A percentile compares a stretch with the other conserved stretches of the same genome.
These are phyloP conservation scores for Drosophila monieri DNA, from an alignment of 2,888 invertebrate genomes.

Conservation along the genomic window DNA sequence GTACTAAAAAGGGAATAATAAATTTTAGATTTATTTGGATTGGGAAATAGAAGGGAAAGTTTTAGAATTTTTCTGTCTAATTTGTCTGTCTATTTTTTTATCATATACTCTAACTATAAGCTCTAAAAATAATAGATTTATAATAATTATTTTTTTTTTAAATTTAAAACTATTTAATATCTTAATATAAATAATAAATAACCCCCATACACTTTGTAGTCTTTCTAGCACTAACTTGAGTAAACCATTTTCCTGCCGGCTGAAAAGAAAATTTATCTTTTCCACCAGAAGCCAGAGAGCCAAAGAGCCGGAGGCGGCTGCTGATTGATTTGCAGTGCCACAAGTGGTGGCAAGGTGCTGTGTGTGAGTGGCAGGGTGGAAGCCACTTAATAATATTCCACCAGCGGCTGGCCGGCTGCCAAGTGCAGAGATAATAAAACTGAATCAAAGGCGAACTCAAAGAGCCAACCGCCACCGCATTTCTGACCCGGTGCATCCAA, in stretches of 20 bases:
- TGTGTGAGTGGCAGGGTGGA: constrained; percentile 20
- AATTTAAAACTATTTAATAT: no score
- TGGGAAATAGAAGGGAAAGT: no score
- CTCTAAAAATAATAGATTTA: no score
- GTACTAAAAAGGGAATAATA: no score
- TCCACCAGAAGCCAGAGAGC: background rate
- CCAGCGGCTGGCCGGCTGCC: constrained; percentile 58
- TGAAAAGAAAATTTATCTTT: constrained; percentile 8
- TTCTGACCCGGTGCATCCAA: constrained; percentile 45
- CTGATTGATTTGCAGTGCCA: constrained; percentile 66
- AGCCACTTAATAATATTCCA: constrained; percentile 43
- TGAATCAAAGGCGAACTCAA: constrained; percentile 58
- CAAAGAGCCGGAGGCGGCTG: constrained; percentile 7
- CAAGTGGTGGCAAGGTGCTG: constrained; percentile 49
- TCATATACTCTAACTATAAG: background rate
- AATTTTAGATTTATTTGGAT: background rate
- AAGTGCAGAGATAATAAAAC: constrained; percentile 52
- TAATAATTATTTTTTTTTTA: no score
- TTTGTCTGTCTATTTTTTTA: background rate
- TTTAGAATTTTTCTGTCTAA: no score
- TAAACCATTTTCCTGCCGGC: constrained; percentile 32
- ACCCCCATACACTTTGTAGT: constrained; percentile 1
- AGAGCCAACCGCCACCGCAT: constrained; percentile 22
- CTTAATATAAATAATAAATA: background rate
- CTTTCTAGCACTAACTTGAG: constrained; percentile 58